Conservation (phyloP, 2,113 vertebrate genomes). For the Chelonoidis abingdonii region DNA sequence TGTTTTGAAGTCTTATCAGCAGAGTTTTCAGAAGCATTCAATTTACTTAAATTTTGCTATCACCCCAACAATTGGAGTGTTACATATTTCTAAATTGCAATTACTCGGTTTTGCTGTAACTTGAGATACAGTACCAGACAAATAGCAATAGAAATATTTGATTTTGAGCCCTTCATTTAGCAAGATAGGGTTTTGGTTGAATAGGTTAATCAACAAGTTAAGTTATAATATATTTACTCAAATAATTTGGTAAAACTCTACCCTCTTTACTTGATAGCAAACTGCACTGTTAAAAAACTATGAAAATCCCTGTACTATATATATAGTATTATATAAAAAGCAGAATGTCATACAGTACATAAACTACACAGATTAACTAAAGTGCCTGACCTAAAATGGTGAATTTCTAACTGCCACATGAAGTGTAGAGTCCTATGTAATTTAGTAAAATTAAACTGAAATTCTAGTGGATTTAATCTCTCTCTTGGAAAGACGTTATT, state of each 20-base stretch:
- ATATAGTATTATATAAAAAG: not conserved
- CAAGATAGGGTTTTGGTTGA: not conserved
- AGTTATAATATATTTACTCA: not conserved
- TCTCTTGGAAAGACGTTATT: not conserved
- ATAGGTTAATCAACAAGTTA: conserved; percentile 22
- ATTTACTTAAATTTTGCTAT: conserved; percentile 41
- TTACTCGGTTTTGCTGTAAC: not conserved
- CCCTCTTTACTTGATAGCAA: not conserved
- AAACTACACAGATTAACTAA: conserved; percentile 23
- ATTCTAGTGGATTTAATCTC: conserved; percentile 37
- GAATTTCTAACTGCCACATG: conserved; percentile 27
- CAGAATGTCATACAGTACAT: conserved; percentile 9
- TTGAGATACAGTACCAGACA: not conserved
- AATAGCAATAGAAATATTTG: not conserved
- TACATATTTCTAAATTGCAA: not conserved
- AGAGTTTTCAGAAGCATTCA: conserved; percentile 59
- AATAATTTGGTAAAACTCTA: not conserved
- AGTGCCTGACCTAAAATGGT: not conserved
- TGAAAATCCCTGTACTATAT: conserved; percentile 16
- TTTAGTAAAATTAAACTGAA: conserved; percentile 25
- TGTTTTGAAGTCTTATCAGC: conserved; percentile 76
- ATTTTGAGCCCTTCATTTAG: conserved; percentile 7
- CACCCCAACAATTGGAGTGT: conserved; percentile 17
- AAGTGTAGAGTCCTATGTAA: conserved; percentile 9
- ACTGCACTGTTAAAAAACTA: conserved; percentile 4